Conservation (phyloP, 2,888 invertebrate species). For the Nomada hirtipes region DNA sequence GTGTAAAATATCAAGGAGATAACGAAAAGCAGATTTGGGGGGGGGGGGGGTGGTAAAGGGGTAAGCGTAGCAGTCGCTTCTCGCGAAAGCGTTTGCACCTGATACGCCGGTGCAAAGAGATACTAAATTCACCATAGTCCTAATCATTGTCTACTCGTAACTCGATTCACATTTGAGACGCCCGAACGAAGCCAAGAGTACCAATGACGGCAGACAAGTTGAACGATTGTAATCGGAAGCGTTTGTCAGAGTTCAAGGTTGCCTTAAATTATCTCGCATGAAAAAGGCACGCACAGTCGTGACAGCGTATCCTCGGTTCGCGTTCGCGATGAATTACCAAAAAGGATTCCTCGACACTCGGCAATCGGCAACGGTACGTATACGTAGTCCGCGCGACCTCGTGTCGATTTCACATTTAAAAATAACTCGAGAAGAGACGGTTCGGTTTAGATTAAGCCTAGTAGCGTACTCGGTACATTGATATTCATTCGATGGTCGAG, state of each 20-base stretch:
- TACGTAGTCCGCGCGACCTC: not conserved
- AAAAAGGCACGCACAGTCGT: slow-evolving; percentile 1
- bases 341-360: slow-evolving; percentile 4
- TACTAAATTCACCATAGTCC: too few relatives aligned
- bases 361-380: not conserved
- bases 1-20: too few relatives aligned
- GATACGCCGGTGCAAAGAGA: too few relatives aligned
- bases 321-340: not conserved
- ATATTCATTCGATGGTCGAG: too few relatives aligned
- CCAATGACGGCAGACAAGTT: not conserved
- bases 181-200: too few relatives aligned
- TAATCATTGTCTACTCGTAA: too few relatives aligned
- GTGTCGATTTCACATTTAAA: slow-evolving; percentile 17
- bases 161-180: too few relatives aligned
- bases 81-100: too few relatives aligned
- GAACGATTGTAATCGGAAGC: slow-evolving; percentile 8
- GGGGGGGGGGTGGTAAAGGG: too few relatives aligned
- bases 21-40: too few relatives aligned
- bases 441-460: not conserved
- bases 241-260: slow-evolving; percentile 41
- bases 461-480: too few relatives aligned
- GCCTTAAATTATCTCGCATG: slow-evolving; percentile 24
- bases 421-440: slow-evolving; percentile 3
- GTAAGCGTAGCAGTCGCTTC: too few relatives aligned
- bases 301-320: not conserved